A percentile compares a stretch with the other conserved stretches of the same genome.
These are phyloP conservation scores for Herminia tarsipennalis DNA, from an alignment of 2,888 invertebrate species.

Conservation along the genomic window DNA sequence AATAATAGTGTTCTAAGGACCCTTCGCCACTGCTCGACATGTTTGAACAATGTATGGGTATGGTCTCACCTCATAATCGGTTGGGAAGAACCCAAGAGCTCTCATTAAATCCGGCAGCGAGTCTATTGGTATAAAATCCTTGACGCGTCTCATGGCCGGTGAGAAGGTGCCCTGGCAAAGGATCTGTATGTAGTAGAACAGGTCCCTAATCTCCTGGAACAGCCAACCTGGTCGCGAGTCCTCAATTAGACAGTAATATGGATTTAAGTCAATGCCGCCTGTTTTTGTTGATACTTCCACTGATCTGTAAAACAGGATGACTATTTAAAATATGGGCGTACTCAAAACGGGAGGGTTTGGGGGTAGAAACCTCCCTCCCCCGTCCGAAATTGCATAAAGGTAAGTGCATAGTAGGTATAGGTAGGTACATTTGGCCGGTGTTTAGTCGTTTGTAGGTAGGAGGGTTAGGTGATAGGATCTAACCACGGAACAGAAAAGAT, in stretches of 20 bases:
- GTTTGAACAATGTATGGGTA: too few species aligned
- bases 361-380: too few species aligned
- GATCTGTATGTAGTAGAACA: constrained; percentile 92
- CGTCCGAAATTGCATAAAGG: too few species aligned
- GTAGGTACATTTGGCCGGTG: too few species aligned
- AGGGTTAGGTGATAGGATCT: background rate
- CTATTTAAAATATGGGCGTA: too few species aligned
- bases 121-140: constrained; percentile 86
- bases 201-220: constrained; percentile 89
- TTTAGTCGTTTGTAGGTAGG: too few species aligned
- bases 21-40: too few species aligned
- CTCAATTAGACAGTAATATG: constrained; percentile 90
- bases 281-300: constrained; percentile 77
- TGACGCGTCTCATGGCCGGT: constrained; percentile 85
- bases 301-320: constrained; percentile 63
- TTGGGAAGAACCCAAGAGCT: constrained; percentile 90
- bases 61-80: constrained; percentile 91
- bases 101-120: constrained; percentile 91
- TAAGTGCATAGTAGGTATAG: too few species aligned
- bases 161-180: constrained; percentile 89
- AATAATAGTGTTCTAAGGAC: too few species aligned
- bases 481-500: background rate
- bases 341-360: too few species aligned
- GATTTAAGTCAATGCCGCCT: constrained; percentile 86
- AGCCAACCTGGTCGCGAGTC: constrained; percentile 90